Evolutionary conservation across 2,888 invertebrate genomes (phyloP), one percentile per base, ranked within the genome.

Genomic region (Brenthis ino): DNA sequence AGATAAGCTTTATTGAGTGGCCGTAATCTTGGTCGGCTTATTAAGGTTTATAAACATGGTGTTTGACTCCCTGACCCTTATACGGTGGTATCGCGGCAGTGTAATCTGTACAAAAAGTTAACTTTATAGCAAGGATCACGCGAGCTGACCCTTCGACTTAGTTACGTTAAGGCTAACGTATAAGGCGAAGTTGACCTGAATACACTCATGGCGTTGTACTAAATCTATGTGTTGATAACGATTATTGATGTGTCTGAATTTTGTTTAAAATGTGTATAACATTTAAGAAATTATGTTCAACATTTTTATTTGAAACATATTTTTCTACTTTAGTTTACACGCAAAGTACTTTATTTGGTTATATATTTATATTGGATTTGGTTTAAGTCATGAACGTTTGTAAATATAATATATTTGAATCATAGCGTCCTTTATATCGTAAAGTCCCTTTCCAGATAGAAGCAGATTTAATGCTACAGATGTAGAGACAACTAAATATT

Each of bases 71-170:
- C 82, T 89, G 90, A 87, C 89, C 89, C 80, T 81, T 82, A 80
- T 86, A 83, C 80, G 78, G 83, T 83, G 79, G 81, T 85, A 84
- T 85, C 84, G 83, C 79, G 79, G 82, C 75, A 75, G 78, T 80
- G 86, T 85, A 86, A 88, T 88, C 86, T 84, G 82, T 81, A 83
- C 87, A 85, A 90, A 89, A 89, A 87, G 81, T 82, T 84, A 82
- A 82, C 82, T 89, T 88, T 88, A 89, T 87, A 82, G 88, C 79
- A 76, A 78, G 82, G 81, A 87, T 88, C 91, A 91, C 91, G 89
- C 87, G 80, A 89, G 79, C 83, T 87, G 89, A 88, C 90, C 89
- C 79, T 72, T 73, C 79, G 85, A 86, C 88, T 88, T 81, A 82
- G 84, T 86, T 88, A 83, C 75, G 71, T 76, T 74, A 75, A 68